phyloP scores from a whole-genome alignment of 1,140 invertebrate species.

The Drosophila navojoa region DNA sequence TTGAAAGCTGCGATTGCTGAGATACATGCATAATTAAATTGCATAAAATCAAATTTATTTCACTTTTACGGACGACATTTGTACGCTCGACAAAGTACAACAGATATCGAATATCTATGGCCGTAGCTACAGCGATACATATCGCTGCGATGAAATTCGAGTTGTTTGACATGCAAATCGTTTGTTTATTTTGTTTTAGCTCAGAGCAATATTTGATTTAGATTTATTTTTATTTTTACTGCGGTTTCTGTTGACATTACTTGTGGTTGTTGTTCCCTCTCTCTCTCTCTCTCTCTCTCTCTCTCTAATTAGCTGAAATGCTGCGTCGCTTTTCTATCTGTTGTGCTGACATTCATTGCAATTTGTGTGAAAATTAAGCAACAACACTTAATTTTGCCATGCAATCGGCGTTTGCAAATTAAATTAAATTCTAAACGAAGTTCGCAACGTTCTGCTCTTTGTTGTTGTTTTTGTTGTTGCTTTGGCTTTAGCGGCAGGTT shows the following conservation, averaged over 20 bases:
- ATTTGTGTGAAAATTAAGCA: slow-evolving; percentile 72
- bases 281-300: slow-evolving; percentile 38
- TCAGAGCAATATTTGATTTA: slow-evolving; percentile 57
- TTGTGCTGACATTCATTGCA: slow-evolving; percentile 68
- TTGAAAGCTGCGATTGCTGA: slow-evolving; percentile 56
- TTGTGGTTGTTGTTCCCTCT: too few relatives aligned
- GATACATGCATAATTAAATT: slow-evolving; percentile 63
- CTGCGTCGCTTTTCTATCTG: slow-evolving; percentile 44
- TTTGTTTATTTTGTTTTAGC: slow-evolving; percentile 34
- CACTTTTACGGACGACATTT: slow-evolving; percentile 60
- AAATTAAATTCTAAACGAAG: slow-evolving; percentile 57
- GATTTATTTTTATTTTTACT: slow-evolving; percentile 62
- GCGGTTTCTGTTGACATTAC: background rate
- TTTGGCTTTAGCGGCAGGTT: background rate
- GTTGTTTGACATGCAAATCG: slow-evolving; percentile 74
- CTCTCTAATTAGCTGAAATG: slow-evolving; percentile 68
- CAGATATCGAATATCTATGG: slow-evolving; percentile 11
- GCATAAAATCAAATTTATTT: slow-evolving; percentile 48
- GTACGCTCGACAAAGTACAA: slow-evolving; percentile 44
- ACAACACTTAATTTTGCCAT: slow-evolving; percentile 41
- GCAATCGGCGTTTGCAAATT: slow-evolving; percentile 47
- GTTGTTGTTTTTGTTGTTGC: too few relatives aligned
- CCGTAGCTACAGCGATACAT: slow-evolving; percentile 41
- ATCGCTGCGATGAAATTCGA: slow-evolving; percentile 32
- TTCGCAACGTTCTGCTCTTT: slow-evolving; percentile 16